Base-by-base conservation (phyloP, 2,888 invertebrate species). In the Lordiphosa andalusiaca region DNA sequence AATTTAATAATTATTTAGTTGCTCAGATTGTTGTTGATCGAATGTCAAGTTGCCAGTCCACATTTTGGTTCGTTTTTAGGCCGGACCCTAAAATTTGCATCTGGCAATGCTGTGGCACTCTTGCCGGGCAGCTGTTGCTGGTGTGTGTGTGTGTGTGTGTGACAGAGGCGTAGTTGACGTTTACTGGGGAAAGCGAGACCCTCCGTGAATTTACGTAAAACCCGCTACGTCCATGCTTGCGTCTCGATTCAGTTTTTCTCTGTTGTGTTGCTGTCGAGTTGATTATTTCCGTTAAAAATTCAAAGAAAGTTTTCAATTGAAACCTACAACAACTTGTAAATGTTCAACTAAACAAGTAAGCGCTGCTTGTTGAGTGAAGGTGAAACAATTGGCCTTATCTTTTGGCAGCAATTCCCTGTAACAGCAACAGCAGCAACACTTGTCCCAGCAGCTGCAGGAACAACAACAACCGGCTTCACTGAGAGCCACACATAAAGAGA, bases 31-130 rank as follows among this genome's bases (percentile, higher is more conserved):
- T 21, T 7, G 38, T 25, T 19, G 59, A 82, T 74, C 82, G 35
- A 48, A 58, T 6, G 48, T 44, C 50, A 41, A 7, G 40, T 59
- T 78, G 69, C 66, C 80, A 65, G 46, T 37, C n/a, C n/a, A 4
- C 44, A 61, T 48, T 57, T 64, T 10, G 21, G 16, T 30, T 30
- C 3, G 10, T 4, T 30, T 30, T 30, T 30, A 30, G 30, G 30
- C 30, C 42, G 44, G 6, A 40, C 21, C 58, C 56, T 71, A 59
- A 56, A 9, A 9, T 12, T 63, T 63, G 0, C 6, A 46, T 47
- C 60, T 84, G 76, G 84, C 84, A 77, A 64, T 21, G 46, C 73
- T 50, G 30, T 21, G 6, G 19, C 9, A 25, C 65, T 66, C 56
- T 54, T 40, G 4, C 21, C 53, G 44, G 21, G 10, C 44, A 54